Conservation (phyloP, 1,140 invertebrate species). For the Pachyrhynchus sulphureomaculatus region DNA sequence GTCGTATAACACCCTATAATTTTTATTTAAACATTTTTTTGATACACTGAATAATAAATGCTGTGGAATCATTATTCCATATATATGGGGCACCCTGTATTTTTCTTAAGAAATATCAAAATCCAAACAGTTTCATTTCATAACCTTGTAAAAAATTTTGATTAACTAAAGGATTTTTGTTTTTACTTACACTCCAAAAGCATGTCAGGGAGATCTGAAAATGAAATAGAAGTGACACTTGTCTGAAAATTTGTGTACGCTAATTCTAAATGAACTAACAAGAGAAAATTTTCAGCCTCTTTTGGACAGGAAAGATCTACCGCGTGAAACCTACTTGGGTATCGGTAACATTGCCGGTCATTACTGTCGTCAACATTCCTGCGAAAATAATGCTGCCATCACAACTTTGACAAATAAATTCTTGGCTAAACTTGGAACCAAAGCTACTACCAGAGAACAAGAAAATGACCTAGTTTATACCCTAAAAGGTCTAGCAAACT, state of each 20-base stretch:
- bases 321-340: conserved; percentile 67
- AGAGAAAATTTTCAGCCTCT: conserved; percentile 40
- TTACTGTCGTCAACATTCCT: conserved; percentile 66
- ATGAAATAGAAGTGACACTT: not conserved
- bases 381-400: conserved; percentile 62
- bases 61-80: too few relatives aligned
- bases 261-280: not conserved
- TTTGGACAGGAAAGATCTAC: conserved; percentile 57
- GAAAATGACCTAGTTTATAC: conserved; percentile 72
- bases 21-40: too few relatives aligned
- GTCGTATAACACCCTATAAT: too few relatives aligned
- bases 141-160: too few relatives aligned
- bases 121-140: too few relatives aligned
- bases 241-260: not conserved
- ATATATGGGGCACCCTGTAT: too few relatives aligned
- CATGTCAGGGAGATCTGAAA: too few relatives aligned
- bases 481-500: conserved; percentile 83
- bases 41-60: too few relatives aligned
- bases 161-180: too few relatives aligned
- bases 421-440: conserved; percentile 64
- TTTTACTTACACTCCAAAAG: too few relatives aligned
- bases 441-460: conserved; percentile 62
- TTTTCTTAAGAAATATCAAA: too few relatives aligned
- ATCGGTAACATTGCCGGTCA: conserved; percentile 69
- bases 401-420: conserved; percentile 67